phyloP scores from a whole-genome alignment of 2,888 invertebrate genomes.

The Rutpela maculata region DNA sequence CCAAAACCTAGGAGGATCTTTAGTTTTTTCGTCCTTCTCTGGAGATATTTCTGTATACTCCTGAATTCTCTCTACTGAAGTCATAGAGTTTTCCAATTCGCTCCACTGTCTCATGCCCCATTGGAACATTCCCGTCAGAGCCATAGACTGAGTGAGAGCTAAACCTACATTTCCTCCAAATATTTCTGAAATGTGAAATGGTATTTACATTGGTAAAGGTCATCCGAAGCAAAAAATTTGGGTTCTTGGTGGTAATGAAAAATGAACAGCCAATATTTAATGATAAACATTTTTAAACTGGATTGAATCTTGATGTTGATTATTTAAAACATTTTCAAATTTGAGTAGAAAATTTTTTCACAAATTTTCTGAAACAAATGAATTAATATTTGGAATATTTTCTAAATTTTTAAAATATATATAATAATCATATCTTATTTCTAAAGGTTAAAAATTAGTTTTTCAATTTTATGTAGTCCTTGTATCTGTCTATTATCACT shows the following conservation, averaged over 20 bases:
- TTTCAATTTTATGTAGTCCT: no score
- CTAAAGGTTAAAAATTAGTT: no score
- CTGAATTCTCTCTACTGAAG: conserved; percentile 90
- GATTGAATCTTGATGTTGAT: neutral
- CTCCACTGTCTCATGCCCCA: conserved; percentile 86
- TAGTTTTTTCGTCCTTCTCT: conserved; percentile 70
- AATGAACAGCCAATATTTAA: neutral
- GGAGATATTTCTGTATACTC: conserved; percentile 85
- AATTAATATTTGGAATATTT: no score
- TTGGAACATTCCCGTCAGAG: conserved; percentile 79
- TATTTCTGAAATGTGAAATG: conserved; percentile 58
- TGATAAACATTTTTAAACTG: neutral
- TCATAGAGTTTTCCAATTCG: conserved; percentile 84
- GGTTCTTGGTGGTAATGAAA: neutral
- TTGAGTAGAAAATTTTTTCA: no score
- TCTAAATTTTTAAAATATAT: no score
- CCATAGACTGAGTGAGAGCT: conserved; percentile 70
- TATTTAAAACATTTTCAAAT: neutral
- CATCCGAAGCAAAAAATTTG: neutral
- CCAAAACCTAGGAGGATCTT: conserved; percentile 75
- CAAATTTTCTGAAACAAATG: no score
- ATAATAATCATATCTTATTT: no score
- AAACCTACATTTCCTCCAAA: conserved; percentile 70
- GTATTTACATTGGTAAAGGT: neutral
- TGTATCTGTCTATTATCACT: no score